phyloP scores from a whole-genome alignment of 2,888 invertebrate genomes.

The Drosophila ustulata region DNA sequence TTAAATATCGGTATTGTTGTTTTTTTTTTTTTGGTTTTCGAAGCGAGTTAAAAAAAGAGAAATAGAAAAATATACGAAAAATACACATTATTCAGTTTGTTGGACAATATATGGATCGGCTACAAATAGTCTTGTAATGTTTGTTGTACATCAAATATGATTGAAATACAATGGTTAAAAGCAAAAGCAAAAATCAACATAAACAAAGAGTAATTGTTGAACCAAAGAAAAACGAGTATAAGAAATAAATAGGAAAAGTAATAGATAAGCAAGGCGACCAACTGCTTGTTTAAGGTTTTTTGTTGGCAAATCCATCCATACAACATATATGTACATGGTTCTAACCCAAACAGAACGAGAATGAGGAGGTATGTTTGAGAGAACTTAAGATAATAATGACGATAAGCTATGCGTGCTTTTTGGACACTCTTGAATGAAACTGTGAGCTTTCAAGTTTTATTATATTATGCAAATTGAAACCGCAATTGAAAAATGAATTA shows the following conservation, averaged over 20 bases:
- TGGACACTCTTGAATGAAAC: constrained; percentile 21
- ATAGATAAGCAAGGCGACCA: constrained; percentile 44
- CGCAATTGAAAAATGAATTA: constrained; percentile 41
- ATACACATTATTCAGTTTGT: constrained; percentile 82
- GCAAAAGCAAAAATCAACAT: constrained; percentile 37
- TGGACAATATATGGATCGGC: constrained; percentile 64
- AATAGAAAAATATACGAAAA: constrained; percentile 84
- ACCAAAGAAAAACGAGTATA: constrained; percentile 39
- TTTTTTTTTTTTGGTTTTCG: constrained; percentile 57
- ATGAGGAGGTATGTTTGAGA: constrained; percentile 23
- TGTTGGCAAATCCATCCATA: constrained; percentile 22
- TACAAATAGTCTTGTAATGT: constrained; percentile 62
- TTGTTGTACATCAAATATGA: constrained; percentile 51
- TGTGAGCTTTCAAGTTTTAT: constrained; percentile 13
- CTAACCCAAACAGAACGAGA: constrained; percentile 27
- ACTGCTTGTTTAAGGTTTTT: constrained; percentile 17
- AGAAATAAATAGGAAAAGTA: constrained; percentile 33
- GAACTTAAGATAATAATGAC: constrained; percentile 30
- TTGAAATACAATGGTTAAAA: constrained; percentile 52
- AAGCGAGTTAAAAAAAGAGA: constrained; percentile 85
- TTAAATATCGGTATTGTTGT: constrained; percentile 57
- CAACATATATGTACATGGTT: constrained; percentile 20
- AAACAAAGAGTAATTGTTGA: constrained; percentile 30
- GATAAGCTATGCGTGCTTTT: constrained; percentile 38
- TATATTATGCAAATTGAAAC: constrained; percentile 29